Evolutionary conservation across 30 jellyfish, hydroid and myxozoan genomes (phyloP).

Genomic region (Clytia hemisphaerica): DNA sequence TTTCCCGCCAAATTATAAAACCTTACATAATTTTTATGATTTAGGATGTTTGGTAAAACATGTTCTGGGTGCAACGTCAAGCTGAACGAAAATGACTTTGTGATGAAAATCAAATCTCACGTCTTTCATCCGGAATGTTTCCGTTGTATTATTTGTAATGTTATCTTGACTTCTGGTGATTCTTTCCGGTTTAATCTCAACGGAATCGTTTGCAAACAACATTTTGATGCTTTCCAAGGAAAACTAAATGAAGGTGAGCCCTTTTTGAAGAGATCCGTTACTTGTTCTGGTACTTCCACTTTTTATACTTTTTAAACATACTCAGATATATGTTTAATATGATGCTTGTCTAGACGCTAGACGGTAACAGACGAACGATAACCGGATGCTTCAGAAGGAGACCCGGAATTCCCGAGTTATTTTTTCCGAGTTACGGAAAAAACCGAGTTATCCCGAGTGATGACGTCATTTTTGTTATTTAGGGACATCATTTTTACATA

Average conservation of each 20-base stretch:
- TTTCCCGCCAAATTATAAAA: no score
- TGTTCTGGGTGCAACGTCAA: slow-evolving; percentile 48
- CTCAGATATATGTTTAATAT: no score
- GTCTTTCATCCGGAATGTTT: slow-evolving; percentile 64
- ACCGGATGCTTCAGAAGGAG: no score
- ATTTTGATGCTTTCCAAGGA: neutral
- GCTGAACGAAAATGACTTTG: slow-evolving; percentile 37
- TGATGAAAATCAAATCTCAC: slow-evolving; percentile 34
- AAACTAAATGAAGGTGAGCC: neutral
- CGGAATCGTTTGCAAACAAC: slow-evolving; percentile 7
- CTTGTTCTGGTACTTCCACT: no score
- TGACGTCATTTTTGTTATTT: no score
- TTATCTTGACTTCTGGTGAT: slow-evolving; percentile 49
- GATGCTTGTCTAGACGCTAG: no score
- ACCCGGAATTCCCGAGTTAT: no score
- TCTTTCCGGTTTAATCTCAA: slow-evolving; percentile 17
- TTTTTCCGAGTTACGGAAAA: no score
- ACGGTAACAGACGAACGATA: no score
- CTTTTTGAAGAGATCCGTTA: neutral
- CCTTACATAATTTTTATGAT: neutral
- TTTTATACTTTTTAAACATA: no score
- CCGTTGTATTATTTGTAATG: slow-evolving; percentile 37
- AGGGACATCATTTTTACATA: no score
- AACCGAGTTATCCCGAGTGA: no score
- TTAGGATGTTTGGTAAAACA: slow-evolving; percentile 16